phyloP scores from a whole-genome alignment of 2,888 invertebrate genomes.

The Hyalella azteca region DNA sequence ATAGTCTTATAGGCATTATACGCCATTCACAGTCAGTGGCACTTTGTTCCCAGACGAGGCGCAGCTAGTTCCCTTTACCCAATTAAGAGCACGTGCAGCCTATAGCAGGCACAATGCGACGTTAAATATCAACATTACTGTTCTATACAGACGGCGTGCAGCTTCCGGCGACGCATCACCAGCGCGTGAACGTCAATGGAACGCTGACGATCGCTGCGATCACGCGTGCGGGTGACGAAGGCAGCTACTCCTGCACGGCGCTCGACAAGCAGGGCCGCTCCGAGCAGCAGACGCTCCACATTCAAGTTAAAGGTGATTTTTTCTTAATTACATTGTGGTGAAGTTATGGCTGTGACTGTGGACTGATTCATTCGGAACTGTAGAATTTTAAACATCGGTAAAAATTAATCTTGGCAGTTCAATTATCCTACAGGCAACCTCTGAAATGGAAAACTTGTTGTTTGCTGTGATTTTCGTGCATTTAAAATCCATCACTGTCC shows the following conservation, averaged over 20 bases:
- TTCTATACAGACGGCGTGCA: slow-evolving; percentile 32
- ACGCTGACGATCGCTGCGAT: slow-evolving; percentile 43
- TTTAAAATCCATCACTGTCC: too few relatives aligned
- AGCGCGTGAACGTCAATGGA: slow-evolving; percentile 45
- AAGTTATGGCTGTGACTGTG: too few relatives aligned
- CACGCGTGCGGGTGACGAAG: slow-evolving; percentile 27
- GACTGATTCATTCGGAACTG: too few relatives aligned
- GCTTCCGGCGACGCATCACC: slow-evolving; percentile 43
- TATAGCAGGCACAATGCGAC: background rate
- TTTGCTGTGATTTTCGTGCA: too few relatives aligned
- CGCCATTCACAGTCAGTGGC: slow-evolving; percentile 81
- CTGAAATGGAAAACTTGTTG: too few relatives aligned
- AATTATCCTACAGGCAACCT: too few relatives aligned
- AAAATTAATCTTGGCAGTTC: too few relatives aligned
- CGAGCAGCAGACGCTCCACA: background rate
- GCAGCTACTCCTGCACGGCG: slow-evolving; percentile 47
- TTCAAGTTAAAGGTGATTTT: slow-evolving; percentile 29
- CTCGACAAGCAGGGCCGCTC: slow-evolving; percentile 40
- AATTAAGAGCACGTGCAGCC: too few relatives aligned
- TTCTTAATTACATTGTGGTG: too few relatives aligned
- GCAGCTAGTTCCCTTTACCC: too few relatives aligned
- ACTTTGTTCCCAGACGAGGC: slow-evolving; percentile 77
- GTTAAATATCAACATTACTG: background rate
- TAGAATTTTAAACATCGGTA: too few relatives aligned
- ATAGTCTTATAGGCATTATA: too few relatives aligned